These are phyloP conservation scores for Troglohyphantes excavatus DNA, from an alignment of 2,888 invertebrate species.

Conservation along the genomic window DNA sequence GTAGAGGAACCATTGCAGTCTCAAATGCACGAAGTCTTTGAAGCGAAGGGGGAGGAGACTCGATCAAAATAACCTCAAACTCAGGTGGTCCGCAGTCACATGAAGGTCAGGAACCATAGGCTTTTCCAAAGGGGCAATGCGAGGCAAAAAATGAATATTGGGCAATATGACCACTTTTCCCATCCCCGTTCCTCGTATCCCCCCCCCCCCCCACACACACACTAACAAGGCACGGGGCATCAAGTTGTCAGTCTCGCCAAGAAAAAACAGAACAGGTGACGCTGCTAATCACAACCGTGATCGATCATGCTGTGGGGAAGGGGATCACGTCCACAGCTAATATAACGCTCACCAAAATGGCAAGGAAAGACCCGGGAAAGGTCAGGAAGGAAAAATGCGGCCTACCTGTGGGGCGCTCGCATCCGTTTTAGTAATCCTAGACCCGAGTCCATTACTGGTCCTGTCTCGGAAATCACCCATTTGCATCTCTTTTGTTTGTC, in stretches of 20 bases:
- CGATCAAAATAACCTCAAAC: no score
- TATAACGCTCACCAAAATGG: neutral
- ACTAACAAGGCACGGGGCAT: constrained; percentile 21
- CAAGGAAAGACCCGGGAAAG: neutral
- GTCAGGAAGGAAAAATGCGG: constrained; percentile 18
- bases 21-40: no score
- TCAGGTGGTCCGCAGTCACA: no score
- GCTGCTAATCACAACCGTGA: constrained; percentile 31
- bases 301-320: constrained; percentile 48
- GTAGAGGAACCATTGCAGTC: no score
- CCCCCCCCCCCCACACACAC: no score
- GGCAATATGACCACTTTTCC: no score
- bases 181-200: no score
- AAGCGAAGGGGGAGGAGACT: no score
- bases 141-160: no score
- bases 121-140: no score
- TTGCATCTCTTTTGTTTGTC: constrained; percentile 19
- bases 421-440: constrained; percentile 36
- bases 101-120: no score
- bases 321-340: neutral
- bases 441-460: neutral
- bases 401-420: neutral
- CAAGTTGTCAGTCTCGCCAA: constrained; percentile 40
- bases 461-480: neutral
- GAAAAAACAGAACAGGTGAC: constrained; percentile 9